phyloP scores from a whole-genome alignment of 1,140 invertebrate species.

The Brachionus paranguensis region DNA sequence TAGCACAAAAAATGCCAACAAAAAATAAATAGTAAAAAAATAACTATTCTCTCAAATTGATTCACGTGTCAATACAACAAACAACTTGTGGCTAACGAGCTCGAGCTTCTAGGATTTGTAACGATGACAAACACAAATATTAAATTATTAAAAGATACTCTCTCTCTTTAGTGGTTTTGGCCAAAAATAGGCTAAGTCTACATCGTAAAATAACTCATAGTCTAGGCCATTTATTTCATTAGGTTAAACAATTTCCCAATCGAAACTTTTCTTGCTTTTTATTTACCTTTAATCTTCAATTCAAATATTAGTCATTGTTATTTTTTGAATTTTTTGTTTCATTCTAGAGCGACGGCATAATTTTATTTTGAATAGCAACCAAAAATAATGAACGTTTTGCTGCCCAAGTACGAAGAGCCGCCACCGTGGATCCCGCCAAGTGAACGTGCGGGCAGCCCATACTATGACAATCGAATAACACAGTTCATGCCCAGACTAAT shows the following conservation, averaged over 20 bases:
- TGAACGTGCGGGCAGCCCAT: neutral
- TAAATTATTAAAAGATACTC: neutral
- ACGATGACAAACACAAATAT: neutral
- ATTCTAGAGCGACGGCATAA: neutral
- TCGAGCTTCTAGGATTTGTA: neutral
- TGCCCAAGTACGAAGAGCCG: constrained; percentile 19
- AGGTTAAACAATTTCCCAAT: neutral
- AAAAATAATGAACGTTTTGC: neutral
- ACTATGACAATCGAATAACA: constrained; percentile 36
- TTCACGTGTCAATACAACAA: neutral
- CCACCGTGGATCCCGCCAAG: neutral
- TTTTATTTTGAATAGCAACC: neutral
- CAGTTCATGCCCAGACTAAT: constrained; percentile 33
- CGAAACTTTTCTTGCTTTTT: neutral
- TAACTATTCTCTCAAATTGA: neutral
- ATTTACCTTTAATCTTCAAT: neutral
- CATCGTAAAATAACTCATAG: neutral
- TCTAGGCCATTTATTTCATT: neutral
- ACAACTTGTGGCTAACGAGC: neutral
- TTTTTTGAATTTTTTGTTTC: neutral
- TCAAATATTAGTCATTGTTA: neutral
- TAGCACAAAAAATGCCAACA: no score
- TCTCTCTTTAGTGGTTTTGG: neutral
- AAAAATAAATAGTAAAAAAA: neutral
- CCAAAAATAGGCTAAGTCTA: neutral